Conservation (phyloP, 1,140 invertebrate species). For the Pectinophora gossypiella region DNA sequence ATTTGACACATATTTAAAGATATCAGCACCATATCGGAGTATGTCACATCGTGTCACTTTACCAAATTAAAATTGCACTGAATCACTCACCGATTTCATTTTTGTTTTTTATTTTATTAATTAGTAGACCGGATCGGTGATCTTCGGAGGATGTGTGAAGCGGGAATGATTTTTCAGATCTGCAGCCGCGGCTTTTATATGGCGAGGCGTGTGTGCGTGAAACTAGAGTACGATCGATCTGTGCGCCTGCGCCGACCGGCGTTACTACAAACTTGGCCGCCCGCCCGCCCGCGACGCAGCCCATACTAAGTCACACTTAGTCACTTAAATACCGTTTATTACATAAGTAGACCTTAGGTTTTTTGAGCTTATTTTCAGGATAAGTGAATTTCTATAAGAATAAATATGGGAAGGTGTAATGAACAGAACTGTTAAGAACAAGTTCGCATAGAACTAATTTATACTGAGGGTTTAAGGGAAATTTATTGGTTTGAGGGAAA, state of each 20-base stretch:
- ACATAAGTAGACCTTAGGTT: no score
- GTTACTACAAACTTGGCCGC: not conserved
- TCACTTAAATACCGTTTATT: no score
- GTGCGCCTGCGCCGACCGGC: not conserved
- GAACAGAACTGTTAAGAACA: no score
- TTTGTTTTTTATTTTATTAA: conserved; percentile 28
- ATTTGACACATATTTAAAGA: not conserved
- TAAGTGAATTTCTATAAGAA: no score
- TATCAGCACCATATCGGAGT: no score
- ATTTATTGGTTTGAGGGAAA: no score
- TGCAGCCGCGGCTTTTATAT: conserved; percentile 57
- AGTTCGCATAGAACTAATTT: no score
- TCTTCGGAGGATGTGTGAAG: conserved; percentile 55
- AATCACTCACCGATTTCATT: conserved; percentile 64
- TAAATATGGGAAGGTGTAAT: no score
- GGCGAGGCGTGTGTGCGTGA: conserved; percentile 39
- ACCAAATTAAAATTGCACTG: not conserved
- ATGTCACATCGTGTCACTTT: no score
- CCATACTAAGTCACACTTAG: no score
- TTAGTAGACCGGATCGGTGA: conserved; percentile 33
- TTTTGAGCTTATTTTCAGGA: no score
- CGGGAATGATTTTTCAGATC: conserved; percentile 69
- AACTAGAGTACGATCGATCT: conserved; percentile 47
- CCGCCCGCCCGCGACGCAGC: not conserved
- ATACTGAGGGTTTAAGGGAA: no score